Percentiles rank a stretch among this genome's conserved stretches.
Conservation (phyloP, 2,888 invertebrate genomes). For the Tachina fera region DNA sequence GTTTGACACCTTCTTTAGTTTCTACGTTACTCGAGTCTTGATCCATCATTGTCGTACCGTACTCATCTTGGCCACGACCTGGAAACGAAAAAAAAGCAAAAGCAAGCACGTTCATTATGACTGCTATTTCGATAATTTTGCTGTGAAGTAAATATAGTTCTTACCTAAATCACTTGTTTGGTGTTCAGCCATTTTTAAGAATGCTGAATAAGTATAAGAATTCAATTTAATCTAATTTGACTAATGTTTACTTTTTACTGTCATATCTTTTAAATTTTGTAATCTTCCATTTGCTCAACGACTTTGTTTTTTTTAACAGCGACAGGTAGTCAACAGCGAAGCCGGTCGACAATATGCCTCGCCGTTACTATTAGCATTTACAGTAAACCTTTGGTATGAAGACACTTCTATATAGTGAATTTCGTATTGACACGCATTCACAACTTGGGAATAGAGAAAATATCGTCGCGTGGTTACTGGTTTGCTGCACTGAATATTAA, state of each 20-base stretch:
- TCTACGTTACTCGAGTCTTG: slow-evolving; percentile 77
- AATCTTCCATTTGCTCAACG: slow-evolving; percentile 55
- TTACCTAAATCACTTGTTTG: slow-evolving; percentile 55
- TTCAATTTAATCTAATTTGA: slow-evolving; percentile 51
- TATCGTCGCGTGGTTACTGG: too few species aligned
- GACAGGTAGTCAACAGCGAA: neutral
- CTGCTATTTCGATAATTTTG: slow-evolving; percentile 1
- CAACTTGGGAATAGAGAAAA: too few species aligned
- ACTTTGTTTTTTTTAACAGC: slow-evolving; percentile 12
- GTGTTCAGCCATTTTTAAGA: slow-evolving; percentile 60
- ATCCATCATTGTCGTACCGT: slow-evolving; percentile 67
- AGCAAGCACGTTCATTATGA: neutral
- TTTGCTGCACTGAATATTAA: too few species aligned
- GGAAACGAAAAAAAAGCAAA: too few species aligned
- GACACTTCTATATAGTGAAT: too few species aligned
- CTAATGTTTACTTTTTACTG: slow-evolving; percentile 59
- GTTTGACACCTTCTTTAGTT: slow-evolving; percentile 84
- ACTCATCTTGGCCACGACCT: slow-evolving; percentile 64
- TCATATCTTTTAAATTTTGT: slow-evolving; percentile 50
- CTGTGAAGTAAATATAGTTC: neutral
- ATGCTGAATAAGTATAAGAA: neutral
- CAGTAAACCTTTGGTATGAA: too few species aligned
- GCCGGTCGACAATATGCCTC: too few species aligned
- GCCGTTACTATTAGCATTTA: too few species aligned
- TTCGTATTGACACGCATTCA: too few species aligned